Percentiles rank a stretch among this genome's conserved stretches.
Evolutionary conservation across 2,888 invertebrate species (phyloP).

Genomic region (Xanthia icteritia): DNA sequence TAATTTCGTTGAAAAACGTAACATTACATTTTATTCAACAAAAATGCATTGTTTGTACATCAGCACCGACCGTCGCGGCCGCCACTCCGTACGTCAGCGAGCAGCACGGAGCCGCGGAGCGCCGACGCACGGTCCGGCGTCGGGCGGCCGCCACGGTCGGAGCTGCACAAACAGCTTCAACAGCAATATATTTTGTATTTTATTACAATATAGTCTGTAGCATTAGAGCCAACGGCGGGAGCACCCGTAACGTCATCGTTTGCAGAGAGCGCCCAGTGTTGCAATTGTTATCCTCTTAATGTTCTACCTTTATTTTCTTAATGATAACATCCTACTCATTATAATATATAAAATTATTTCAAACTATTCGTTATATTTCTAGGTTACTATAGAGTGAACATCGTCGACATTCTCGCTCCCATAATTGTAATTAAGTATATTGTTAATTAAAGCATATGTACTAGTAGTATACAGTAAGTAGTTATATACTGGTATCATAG

Average conservation of each 20-base stretch:
- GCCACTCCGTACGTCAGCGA: background rate
- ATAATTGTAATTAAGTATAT: slow-evolving; percentile 1
- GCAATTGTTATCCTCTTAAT: slow-evolving; percentile 13
- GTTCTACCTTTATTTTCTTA: slow-evolving; percentile 30
- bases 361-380: slow-evolving; percentile 21
- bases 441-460: slow-evolving; percentile 54
- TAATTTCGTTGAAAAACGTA: slow-evolving; percentile 82
- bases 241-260: slow-evolving; percentile 1
- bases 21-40: slow-evolving; percentile 79
- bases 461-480: slow-evolving; percentile 53
- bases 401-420: slow-evolving; percentile 4
- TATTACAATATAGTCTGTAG: slow-evolving; percentile 50
- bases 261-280: slow-evolving; percentile 25
- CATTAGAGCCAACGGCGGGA: slow-evolving; percentile 19
- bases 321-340: slow-evolving; percentile 23
- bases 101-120: background rate
- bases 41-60: slow-evolving; percentile 60
- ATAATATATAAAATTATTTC: slow-evolving; percentile 41
- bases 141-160: slow-evolving; percentile 15
- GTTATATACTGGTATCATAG: slow-evolving; percentile 4
- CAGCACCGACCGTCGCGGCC: slow-evolving; percentile 29
- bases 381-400: slow-evolving; percentile 18
- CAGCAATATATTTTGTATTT: slow-evolving; percentile 59
- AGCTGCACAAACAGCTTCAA: slow-evolving; percentile 56
- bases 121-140: background rate